These are phyloP conservation scores for Felis chaus DNA, from an alignment of 2,113 vertebrate species.

Conservation along the genomic window DNA sequence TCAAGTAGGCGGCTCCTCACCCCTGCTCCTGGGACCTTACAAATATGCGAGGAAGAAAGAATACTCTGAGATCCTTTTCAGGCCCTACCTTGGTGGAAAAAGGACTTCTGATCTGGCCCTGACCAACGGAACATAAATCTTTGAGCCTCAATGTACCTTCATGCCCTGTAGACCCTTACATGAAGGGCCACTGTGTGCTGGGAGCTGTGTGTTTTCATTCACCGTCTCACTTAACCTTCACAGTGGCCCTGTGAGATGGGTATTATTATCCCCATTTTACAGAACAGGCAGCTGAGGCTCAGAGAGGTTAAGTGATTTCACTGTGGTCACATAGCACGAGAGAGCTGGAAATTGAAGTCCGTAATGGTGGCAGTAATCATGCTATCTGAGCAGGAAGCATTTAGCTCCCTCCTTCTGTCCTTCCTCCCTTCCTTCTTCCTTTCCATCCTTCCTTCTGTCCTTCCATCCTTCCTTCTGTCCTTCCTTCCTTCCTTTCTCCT, in stretches of 20 bases:
- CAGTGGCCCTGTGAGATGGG: not conserved
- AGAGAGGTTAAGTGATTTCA: not conserved
- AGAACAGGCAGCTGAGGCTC: not conserved
- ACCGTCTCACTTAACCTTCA: not conserved
- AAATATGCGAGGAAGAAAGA: not conserved
- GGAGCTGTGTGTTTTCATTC: too few relatives aligned
- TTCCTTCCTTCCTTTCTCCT: not conserved
- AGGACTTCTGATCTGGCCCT: not conserved
- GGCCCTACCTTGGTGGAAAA: not conserved
- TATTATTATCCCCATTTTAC: not conserved
- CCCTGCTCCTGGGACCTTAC: not conserved
- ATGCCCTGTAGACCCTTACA: not conserved
- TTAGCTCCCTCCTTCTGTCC: not conserved
- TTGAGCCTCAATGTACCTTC: fast-evolving
- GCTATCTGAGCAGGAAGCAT: not conserved
- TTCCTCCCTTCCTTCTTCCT: not conserved
- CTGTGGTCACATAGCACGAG: not conserved
- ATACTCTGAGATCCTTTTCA: not conserved
- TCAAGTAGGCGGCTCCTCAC: not conserved
- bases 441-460: not conserved
- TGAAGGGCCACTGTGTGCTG: not conserved
- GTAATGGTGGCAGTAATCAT: fast-evolving
- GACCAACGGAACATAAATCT: not conserved
- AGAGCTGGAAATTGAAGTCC: not conserved
- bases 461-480: not conserved